Base-by-base conservation (phyloP, 1,140 invertebrate genomes). In the Mamestra configurata region DNA sequence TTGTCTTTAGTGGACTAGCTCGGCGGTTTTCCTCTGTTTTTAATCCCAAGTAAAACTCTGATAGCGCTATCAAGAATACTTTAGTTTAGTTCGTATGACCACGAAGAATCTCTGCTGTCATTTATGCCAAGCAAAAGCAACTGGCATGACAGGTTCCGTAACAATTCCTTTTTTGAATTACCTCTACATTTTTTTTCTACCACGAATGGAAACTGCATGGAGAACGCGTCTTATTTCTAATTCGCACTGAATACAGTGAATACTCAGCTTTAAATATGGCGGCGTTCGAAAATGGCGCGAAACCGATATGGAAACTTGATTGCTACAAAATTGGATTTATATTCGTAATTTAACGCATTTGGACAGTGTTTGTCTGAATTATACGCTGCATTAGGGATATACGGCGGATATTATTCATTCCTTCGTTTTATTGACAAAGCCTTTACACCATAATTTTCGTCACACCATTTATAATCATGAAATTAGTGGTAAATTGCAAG, bases 251-350 rank as follows among this genome's bases (percentile, higher is more conserved):
- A 40, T 64, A 22, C 20, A 53, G 18, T 53, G 18, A 53, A 53
- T 55, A 70, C 24, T 49, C 27, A 73, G 31, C 15, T 46, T 73
- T 43, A 10, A 73, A 72, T 18, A 73, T 73, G 71, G 71, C 71
- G 51, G 8, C 51, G 10, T 40, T 40, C 35, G 53, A 73, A 73
- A 73, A 73, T 73, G 71, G 71, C 71, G 71, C 71, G 71, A 73
- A 71, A 73, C 71, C 35, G 71, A 73, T 73, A 73, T 73, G 53
- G 53, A 57, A 73, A 57, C 71, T 73, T 18, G 71, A 73, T 57
- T 73, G 35, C 49, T 10, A 49, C 71, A 57, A 73, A 73, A 37
- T 73, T 40, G 53, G 71, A 73, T 71, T 71, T 71, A 73, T 71
- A 73, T 71, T 71, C 37, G 46, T 71, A 71, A 57, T 73, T 37